These are phyloP conservation scores for Pteria penguin DNA, from an alignment of 2,888 invertebrate species.

Conservation along the genomic window DNA sequence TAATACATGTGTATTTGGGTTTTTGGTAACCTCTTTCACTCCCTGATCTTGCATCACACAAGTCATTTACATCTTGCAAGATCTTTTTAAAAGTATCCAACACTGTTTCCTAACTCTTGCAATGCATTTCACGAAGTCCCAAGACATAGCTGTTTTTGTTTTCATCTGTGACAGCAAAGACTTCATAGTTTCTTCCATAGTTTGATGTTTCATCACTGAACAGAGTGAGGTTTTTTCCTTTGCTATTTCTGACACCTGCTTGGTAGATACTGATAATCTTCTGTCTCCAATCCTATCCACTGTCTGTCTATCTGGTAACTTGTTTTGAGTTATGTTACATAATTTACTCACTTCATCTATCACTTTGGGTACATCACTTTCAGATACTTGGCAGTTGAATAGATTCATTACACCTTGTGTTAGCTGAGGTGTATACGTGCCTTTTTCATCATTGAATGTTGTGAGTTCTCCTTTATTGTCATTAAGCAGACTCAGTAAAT, in stretches of 20 bases:
- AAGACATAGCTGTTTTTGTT: conserved; percentile 18
- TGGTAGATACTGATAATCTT: conserved; percentile 9
- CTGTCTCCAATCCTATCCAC: conserved; percentile 24
- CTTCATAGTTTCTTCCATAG: conserved; percentile 24
- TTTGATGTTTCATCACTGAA: conserved; percentile 29
- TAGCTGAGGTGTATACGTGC: conserved; percentile 6
- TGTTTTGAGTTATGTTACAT: not conserved
- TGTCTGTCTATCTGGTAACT: conserved; percentile 3
- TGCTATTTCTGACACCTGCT: conserved; percentile 8
- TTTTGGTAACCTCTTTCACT: not conserved
- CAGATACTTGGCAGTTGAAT: conserved; percentile 1
- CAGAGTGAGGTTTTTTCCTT: not conserved
- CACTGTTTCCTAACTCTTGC: not conserved
- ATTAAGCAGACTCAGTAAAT: conserved; percentile 1
- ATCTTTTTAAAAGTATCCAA: conserved; percentile 14
- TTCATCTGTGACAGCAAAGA: conserved; percentile 16
- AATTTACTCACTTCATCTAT: conserved; percentile 24
- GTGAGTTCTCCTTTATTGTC: conserved; percentile 2
- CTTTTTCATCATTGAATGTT: conserved; percentile 7
- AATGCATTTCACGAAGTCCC: conserved; percentile 10
- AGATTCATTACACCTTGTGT: conserved; percentile 19
- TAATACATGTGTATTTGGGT: no score
- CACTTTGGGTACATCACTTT: conserved; percentile 10
- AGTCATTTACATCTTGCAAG: conserved; percentile 12
- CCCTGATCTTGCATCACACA: not conserved